Evolutionary conservation across 2,797 vertebrate species (phyloP).

Genomic region (Danio tinwini): DNA sequence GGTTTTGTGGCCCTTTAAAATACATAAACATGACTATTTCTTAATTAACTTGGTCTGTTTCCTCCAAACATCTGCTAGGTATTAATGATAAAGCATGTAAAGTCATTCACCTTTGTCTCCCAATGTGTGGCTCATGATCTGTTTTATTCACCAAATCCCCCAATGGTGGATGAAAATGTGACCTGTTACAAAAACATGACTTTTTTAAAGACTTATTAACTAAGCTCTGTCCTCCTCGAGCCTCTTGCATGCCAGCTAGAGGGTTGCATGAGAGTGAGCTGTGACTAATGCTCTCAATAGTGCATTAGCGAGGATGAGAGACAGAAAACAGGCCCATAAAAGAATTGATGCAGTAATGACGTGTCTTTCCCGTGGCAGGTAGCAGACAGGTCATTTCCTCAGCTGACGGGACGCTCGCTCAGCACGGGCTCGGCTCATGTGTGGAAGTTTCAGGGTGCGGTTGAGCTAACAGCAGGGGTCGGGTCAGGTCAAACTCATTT

Average conservation of each 20-base stretch:
- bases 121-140: constrained; percentile 42
- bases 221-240: constrained; percentile 27
- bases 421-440: not conserved
- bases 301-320: constrained; percentile 59
- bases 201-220: constrained; percentile 45
- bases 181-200: constrained; percentile 48
- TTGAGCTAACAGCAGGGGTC: not conserved
- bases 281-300: constrained; percentile 73
- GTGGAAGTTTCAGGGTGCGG: not conserved
- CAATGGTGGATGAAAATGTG: constrained; percentile 50
- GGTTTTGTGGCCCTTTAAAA: too few species aligned
- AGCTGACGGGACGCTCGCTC: not conserved
- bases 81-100: constrained; percentile 67
- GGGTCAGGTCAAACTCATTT: constrained; percentile 41
- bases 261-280: constrained; percentile 59
- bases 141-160: constrained; percentile 59
- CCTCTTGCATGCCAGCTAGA: constrained; percentile 7
- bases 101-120: constrained; percentile 61
- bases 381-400: constrained; percentile 44
- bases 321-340: constrained; percentile 55
- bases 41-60: constrained; percentile 56
- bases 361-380: constrained; percentile 39
- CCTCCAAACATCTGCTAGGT: constrained; percentile 69
- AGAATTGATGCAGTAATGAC: constrained; percentile 31
- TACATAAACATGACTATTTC: constrained; percentile 5